Percentiles rank a stretch among this genome's conserved stretches.
phyloP scores from a whole-genome alignment of 2,888 invertebrate species.

The Caenorhabditis sp. region DNA sequence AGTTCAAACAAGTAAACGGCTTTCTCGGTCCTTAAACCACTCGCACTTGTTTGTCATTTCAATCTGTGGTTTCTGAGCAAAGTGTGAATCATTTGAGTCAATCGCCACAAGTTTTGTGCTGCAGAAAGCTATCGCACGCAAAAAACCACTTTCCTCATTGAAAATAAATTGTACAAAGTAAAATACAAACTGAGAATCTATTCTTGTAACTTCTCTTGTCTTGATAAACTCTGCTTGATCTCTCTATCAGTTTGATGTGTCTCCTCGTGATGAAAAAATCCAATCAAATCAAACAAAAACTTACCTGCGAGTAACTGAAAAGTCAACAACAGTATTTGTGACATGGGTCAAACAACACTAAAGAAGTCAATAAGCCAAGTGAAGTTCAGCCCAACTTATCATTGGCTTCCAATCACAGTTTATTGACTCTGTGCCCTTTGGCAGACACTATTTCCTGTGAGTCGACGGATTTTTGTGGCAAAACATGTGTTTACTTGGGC shows the following conservation, averaged over 20 bases:
- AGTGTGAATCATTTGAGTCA: slow-evolving; percentile 29
- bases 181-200: slow-evolving; percentile 14
- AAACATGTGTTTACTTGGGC: slow-evolving; percentile 65
- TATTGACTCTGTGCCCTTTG: slow-evolving; percentile 51
- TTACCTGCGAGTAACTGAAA: slow-evolving; percentile 38
- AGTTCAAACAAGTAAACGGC: slow-evolving; percentile 17
- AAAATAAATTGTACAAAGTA: too few relatives aligned
- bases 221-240: slow-evolving; percentile 29
- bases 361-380: slow-evolving; percentile 38
- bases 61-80: slow-evolving; percentile 49
- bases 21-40: slow-evolving; percentile 20
- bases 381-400: slow-evolving; percentile 50
- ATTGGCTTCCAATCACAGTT: slow-evolving; percentile 37
- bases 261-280: slow-evolving; percentile 50
- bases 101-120: too few relatives aligned
- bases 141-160: too few relatives aligned
- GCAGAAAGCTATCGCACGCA: too few relatives aligned
- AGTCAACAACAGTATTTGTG: slow-evolving; percentile 52
- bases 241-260: slow-evolving; percentile 44
- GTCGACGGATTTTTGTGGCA: slow-evolving; percentile 54
- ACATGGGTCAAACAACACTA: slow-evolving; percentile 52
- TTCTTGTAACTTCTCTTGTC: slow-evolving; percentile 35
- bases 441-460: slow-evolving; percentile 56
- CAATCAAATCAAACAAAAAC: slow-evolving; percentile 44
- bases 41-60: slow-evolving; percentile 45